phyloP scores from a whole-genome alignment of 2,113 vertebrate species.

The Parotia lawesii region DNA sequence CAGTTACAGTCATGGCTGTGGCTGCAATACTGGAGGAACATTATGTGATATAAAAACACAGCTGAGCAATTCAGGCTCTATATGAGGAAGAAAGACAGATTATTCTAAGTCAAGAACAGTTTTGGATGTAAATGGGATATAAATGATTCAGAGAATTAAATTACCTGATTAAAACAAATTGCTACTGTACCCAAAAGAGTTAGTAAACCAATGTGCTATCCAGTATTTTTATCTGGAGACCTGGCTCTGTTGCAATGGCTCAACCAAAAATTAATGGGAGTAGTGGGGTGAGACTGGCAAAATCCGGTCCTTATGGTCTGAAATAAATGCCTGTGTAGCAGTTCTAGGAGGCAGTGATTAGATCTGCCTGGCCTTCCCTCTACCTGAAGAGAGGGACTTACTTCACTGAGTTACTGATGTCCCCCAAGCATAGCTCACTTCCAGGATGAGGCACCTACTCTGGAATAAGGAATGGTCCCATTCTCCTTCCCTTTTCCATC shows the following conservation, averaged over 20 bases:
- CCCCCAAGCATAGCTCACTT: neutral
- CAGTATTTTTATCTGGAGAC: neutral
- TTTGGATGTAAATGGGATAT: slow-evolving; percentile 8
- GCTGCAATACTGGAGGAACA: neutral
- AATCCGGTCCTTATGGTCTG: neutral
- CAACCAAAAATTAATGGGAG: neutral
- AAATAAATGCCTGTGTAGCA: neutral
- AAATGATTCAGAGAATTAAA: slow-evolving; percentile 35
- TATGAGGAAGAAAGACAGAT: neutral
- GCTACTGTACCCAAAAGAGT: neutral
- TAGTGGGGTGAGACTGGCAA: neutral
- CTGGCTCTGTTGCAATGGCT: neutral
- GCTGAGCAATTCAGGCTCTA: slow-evolving; percentile 14
- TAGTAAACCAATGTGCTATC: neutral
- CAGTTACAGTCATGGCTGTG: neutral
- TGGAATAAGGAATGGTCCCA: neutral
- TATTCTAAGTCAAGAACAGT: slow-evolving; percentile 2
- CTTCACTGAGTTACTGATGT: neutral
- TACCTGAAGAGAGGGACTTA: neutral
- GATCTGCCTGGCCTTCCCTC: neutral
- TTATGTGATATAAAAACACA: slow-evolving; percentile 9
- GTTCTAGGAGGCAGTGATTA: neutral
- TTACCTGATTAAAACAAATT: slow-evolving; percentile 27
- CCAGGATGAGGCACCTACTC: neutral
- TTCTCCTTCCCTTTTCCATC: neutral